Evolutionary conservation across 2,113 vertebrate genomes (phyloP), one percentile per base, ranked within the genome.

Genomic region (Epinephelus cyanopodus): DNA sequence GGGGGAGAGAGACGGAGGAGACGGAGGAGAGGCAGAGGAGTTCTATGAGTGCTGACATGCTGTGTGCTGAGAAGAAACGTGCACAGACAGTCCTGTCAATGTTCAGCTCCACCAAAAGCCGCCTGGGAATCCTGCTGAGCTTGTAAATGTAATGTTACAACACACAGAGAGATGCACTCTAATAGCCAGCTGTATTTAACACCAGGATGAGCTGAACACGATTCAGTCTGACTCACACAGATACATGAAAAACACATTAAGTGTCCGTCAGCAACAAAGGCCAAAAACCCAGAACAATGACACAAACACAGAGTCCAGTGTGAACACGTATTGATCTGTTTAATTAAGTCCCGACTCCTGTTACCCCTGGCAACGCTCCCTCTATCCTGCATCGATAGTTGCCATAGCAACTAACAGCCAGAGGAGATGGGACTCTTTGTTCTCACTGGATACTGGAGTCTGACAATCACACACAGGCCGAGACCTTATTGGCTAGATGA

Each of bases 301-400:
- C 42, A 39, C 67, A 48, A 37, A 39, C 58, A 56, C 70, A 7
- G n/a, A 65, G 85, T 75, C 82, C 82, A 69, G 27, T 5, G 76
- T 63, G 68, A 84, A 73, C 57, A 79, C 15, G 80, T 90, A 90
- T 91, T 75, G 91, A 93, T 91, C 84, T 62, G 88, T 81, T 86
- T 89, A 92, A 94, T 94, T 90, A 94, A 93, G 92, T 83, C 85
- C 66, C 74, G 68, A 85, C 88, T 91, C 77, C 85, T 12, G 93
- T 95, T 93, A 72, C 95, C 93, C 89, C 74, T 91, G 86, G 94
- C 93, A 95, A 95, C 94, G 25, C 90, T 84, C 83, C 91, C 84
- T 93, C 90, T 85, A 67, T 81, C 78, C 90, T 19, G 80, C 91
- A 95, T 93, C 83, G 81, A 85, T 79, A 89, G 93, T 95, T 81